Base-by-base conservation (phyloP, 2,113 vertebrate species). In the Oncorhynchus clarkii region DNA sequence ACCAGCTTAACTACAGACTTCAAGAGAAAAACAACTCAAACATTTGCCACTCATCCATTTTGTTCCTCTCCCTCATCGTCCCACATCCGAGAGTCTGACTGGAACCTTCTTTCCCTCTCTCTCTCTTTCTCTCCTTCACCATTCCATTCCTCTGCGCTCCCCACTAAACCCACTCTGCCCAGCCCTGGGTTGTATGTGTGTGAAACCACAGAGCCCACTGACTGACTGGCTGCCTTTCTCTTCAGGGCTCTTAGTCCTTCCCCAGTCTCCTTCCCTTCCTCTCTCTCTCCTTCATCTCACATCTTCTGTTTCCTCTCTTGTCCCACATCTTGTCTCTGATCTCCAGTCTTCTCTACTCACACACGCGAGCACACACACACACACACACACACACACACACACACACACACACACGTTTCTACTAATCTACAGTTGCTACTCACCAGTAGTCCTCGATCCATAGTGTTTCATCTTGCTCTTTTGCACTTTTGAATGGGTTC, bases 291-390 rank as follows among this genome's bases (percentile, higher is more conserved):
- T 27, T 27, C 62, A 20, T 76, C 3, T 13, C 76, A 20, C 74
- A 24, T 71, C 49, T 34, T 76, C 22, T 64, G 27, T 62, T 75
- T n/a, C 13, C 64, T 66, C 64, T 66, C 64, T 24, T n/a, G 12
- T 26, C 65, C 24, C 64, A 24, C 26, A 11, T 5, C 24, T 12
- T 26, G n/a, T 66, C 64, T 27, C 64, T 12, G 11, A 3, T 26
- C 65, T 29, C 24, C 12, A 29, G n/a, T 14, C 12, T 67, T 67
- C 11, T 67, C 26, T 29, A 14, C 6, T 1, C 31, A 34, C 31
- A 34, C 31, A 34, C 31, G 0, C n/a, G n/a, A n/a, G n/a, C n/a
- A 7, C 59, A 24, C n/a, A n/a, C 18, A 12, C 18, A 64, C 20
- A 64, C 31, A 7, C 31, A 34, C 6, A 7, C 5, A 7, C 31